Evolutionary conservation across 2,888 invertebrate species (phyloP).

Genomic region (Tipula confusa): DNA sequence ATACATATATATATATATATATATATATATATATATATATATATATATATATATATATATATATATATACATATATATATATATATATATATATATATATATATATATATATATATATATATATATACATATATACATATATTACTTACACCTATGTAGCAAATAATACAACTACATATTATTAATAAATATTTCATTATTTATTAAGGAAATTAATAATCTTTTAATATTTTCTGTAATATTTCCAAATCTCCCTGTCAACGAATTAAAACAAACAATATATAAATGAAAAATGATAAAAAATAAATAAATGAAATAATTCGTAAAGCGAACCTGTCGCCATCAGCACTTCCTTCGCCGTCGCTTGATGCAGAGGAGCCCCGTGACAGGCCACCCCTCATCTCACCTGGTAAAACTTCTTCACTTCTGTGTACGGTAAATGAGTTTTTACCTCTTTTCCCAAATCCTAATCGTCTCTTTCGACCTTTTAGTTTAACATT

Average conservation of each 20-base stretch:
- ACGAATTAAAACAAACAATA: background rate
- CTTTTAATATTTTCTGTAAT: background rate
- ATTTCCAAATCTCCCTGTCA: slow-evolving; percentile 28
- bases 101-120: background rate
- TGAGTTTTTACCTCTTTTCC: slow-evolving; percentile 91
- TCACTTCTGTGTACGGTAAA: slow-evolving; percentile 98
- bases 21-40: background rate
- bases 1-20: background rate
- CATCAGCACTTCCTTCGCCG: slow-evolving; percentile 77
- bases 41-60: background rate
- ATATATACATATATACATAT: background rate
- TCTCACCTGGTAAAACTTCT: slow-evolving; percentile 88
- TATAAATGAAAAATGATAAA: slow-evolving; percentile 27
- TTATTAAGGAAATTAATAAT: background rate
- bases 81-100: background rate
- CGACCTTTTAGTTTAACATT: slow-evolving; percentile 60
- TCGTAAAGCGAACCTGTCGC: slow-evolving; percentile 67
- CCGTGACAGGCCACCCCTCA: slow-evolving; percentile 60
- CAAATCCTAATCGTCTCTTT: slow-evolving; percentile 91
- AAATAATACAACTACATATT: background rate
- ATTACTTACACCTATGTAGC: background rate
- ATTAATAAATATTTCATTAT: background rate
- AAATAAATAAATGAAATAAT: slow-evolving; percentile 27
- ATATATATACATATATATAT: background rate
- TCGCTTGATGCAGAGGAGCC: slow-evolving; percentile 92